Evolutionary conservation across 2,113 vertebrate genomes (phyloP).

Genomic region (Centropus unirufus): DNA sequence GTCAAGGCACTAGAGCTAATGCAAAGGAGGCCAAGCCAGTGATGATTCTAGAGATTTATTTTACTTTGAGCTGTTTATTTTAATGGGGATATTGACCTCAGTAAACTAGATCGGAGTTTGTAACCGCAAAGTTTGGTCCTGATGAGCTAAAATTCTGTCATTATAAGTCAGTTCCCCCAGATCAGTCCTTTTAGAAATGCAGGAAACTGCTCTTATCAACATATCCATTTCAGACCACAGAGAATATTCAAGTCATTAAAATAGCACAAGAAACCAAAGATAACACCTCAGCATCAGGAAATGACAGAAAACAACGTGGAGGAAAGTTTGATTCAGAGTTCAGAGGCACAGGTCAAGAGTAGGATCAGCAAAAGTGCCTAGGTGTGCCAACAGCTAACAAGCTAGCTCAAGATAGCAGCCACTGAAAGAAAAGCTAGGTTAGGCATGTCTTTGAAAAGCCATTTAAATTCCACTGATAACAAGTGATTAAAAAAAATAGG

Average conservation of each 20-base stretch:
- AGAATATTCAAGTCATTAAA: not conserved
- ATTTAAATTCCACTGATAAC: not conserved
- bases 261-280: not conserved
- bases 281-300: not conserved
- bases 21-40: not conserved
- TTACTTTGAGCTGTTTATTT: not conserved
- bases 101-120: not conserved
- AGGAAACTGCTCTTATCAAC: not conserved
- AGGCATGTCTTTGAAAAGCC: not conserved
- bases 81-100: not conserved
- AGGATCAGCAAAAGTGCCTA: not conserved
- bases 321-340: slow-evolving; percentile 3
- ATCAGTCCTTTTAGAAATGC: not conserved
- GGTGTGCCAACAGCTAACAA: not conserved
- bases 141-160: not conserved
- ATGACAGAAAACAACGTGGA: not conserved
- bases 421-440: not conserved
- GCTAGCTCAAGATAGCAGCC: not conserved
- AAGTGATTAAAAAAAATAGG: not conserved
- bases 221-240: not conserved
- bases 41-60: not conserved
- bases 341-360: not conserved
- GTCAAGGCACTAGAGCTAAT: not conserved
- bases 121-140: not conserved
- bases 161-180: not conserved